Evolutionary conservation across 2,888 invertebrate species (phyloP).

Genomic region (Lottia scabra): DNA sequence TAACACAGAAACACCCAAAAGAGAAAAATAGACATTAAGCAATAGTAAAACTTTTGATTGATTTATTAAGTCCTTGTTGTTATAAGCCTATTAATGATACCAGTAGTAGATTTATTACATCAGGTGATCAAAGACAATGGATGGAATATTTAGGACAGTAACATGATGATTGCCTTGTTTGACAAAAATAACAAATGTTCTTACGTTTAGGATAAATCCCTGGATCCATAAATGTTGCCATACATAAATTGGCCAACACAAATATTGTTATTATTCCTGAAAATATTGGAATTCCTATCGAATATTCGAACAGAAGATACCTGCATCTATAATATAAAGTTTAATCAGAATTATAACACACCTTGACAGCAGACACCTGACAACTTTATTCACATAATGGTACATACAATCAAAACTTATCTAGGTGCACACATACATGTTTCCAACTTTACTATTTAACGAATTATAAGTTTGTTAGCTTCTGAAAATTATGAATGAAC

Average conservation of each 20-base stretch:
- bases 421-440: slow-evolving; percentile 15
- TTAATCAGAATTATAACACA: slow-evolving; percentile 6
- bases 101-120: too few relatives aligned
- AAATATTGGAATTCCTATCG: slow-evolving; percentile 74
- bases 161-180: too few relatives aligned
- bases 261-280: slow-evolving; percentile 96
- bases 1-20: neutral
- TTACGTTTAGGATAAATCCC: slow-evolving; percentile 97
- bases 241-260: slow-evolving; percentile 97
- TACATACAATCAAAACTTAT: slow-evolving; percentile 13
- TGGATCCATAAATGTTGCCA: slow-evolving; percentile 99
- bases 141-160: too few relatives aligned
- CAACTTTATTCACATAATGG: too few relatives aligned
- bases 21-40: slow-evolving; percentile 3
- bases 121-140: too few relatives aligned
- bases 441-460: too few relatives aligned
- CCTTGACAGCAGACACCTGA: neutral
- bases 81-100: too few relatives aligned
- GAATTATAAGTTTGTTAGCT: too few relatives aligned
- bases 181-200: neutral
- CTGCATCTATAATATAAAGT: slow-evolving; percentile 53
- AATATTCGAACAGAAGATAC: slow-evolving; percentile 44
- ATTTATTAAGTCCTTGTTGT: neutral
- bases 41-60: neutral
- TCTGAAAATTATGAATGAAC: too few relatives aligned